Percentiles rank a stretch among this genome's conserved stretches.
These are phyloP conservation scores for Chironomus riparius DNA, from an alignment of 2,888 invertebrate species.

Conservation along the genomic window DNA sequence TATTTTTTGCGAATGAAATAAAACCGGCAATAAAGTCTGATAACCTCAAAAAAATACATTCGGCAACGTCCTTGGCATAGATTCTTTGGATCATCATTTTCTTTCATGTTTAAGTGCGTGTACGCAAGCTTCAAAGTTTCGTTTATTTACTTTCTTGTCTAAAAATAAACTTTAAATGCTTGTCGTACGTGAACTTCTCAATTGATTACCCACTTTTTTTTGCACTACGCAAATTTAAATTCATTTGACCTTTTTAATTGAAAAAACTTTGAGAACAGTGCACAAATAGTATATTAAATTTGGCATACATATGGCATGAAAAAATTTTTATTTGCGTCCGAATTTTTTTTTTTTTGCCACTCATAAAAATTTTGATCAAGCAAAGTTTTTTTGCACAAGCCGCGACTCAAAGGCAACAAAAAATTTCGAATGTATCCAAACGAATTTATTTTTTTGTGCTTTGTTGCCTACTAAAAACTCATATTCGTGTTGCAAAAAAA, in stretches of 20 bases:
- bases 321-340: too few relatives aligned
- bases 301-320: too few relatives aligned
- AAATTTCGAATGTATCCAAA: not conserved
- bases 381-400: too few relatives aligned
- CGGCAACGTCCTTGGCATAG: constrained; percentile 17
- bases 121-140: not conserved
- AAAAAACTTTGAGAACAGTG: not conserved
- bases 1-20: not conserved
- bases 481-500: not conserved
- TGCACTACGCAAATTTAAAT: not conserved
- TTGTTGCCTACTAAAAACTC: too few relatives aligned
- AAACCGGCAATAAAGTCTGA: not conserved
- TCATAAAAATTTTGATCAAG: too few relatives aligned
- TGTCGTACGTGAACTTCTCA: not conserved
- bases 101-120: constrained; percentile 18
- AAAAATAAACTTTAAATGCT: not conserved
- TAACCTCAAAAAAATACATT: constrained; percentile 14
- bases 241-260: constrained; percentile 3
- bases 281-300: too few relatives aligned
- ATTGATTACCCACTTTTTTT: not conserved
- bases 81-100: constrained; percentile 2
- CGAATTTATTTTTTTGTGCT: not conserved
- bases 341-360: too few relatives aligned
- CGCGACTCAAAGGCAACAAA: not conserved
- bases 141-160: not conserved